phyloP scores from a whole-genome alignment of 2,888 invertebrate genomes.

The Brachycybe producta region DNA sequence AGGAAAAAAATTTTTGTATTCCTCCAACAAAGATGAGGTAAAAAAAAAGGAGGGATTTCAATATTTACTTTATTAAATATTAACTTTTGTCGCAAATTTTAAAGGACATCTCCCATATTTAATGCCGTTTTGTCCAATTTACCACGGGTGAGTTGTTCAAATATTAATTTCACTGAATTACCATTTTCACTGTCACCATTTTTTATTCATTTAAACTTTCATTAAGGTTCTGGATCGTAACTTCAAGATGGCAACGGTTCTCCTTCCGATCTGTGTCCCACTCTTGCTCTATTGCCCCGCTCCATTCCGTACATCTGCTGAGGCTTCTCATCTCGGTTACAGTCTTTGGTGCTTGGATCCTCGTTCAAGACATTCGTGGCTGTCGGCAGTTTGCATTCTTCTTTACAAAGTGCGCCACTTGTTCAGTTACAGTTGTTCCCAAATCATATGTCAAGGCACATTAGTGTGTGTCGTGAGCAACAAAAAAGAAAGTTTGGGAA shows the following conservation, averaged over 20 bases:
- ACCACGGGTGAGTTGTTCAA: constrained; percentile 45
- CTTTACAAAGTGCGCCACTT: constrained; percentile 70
- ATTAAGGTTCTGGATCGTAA: constrained; percentile 79
- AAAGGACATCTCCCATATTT: constrained; percentile 80
- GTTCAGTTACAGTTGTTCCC: too few relatives aligned
- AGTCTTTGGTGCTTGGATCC: constrained; percentile 80
- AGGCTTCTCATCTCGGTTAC: constrained; percentile 51
- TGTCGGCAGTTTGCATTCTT: constrained; percentile 79
- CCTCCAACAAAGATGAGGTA: constrained; percentile 72
- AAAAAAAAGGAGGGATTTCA: constrained; percentile 12
- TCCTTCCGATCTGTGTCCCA: constrained; percentile 69
- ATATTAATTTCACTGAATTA: too few relatives aligned
- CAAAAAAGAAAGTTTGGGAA: not conserved
- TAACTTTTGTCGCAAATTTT: constrained; percentile 21
- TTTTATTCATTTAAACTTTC: not conserved
- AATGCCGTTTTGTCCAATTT: constrained; percentile 89
- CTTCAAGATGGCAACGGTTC: constrained; percentile 76
- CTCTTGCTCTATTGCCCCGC: constrained; percentile 72
- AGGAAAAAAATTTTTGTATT: constrained; percentile 81
- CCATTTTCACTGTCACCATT: too few relatives aligned
- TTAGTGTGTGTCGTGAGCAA: not conserved
- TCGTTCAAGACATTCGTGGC: constrained; percentile 78
- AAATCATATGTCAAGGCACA: not conserved
- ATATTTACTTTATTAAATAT: constrained; percentile 1
- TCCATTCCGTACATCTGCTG: constrained; percentile 48